Evolutionary conservation across 2,797 vertebrate species (phyloP), one percentile per base, ranked within the genome.

Genomic region (Taenioides sp.): DNA sequence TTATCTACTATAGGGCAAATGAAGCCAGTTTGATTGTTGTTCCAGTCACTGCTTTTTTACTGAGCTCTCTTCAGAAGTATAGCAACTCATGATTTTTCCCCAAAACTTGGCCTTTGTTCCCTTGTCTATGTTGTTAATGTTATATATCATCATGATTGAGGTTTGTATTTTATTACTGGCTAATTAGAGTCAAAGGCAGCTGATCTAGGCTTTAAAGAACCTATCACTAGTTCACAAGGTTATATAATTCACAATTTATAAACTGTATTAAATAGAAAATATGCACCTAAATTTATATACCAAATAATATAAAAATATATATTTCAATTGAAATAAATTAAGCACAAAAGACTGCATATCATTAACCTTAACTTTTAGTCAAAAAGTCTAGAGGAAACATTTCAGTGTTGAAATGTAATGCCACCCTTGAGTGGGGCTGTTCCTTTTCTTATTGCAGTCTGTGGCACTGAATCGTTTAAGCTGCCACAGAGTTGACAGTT

Each of bases 401-500:
- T 88, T 88, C 72, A 77, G 81, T 77, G 77, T 72, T 65, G 83
- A 80, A 84, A 86, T 81, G 67, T 75, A 78, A 85, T 63, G 80
- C 82, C 78, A 75, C 55, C 74, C 57, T 80, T 85, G 69, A 80
- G 78, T 73, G 72, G 12, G 79, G 80, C 78, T 87, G 85, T 81
- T 86, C 74, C 85, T 79, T 83, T 67, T 88, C 82, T 83, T 73
- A 49, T 69, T 86, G 87, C 92, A 86, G 81, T 80, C 82, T 77
- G 78, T 72, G 66, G 76, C 70, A 55, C 84, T 87, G 84, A 91
- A 86, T 86, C 78, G 50, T 90, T 88, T 85, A 85, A 88, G 80
- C 88, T 84, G 87, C 86, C 83, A 79, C 23, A 16, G 81, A 84
- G 80, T 80, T 91, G 89, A 92, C 86, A 87, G 86, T 74, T 75